Evolutionary conservation across 2,888 invertebrate genomes (phyloP).

Genomic region (Coelinius sp.): DNA sequence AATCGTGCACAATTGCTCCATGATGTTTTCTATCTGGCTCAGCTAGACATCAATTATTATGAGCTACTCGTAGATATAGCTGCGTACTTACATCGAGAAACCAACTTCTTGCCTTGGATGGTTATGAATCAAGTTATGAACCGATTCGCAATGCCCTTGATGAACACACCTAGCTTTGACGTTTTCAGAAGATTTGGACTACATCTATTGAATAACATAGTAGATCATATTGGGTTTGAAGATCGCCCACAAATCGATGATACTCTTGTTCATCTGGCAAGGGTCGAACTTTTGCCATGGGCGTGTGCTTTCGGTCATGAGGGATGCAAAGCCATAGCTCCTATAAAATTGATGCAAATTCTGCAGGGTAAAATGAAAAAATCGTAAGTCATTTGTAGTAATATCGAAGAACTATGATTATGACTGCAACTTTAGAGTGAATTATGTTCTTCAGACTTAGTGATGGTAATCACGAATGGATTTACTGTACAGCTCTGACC

Average conservation of each 20-base stretch:
- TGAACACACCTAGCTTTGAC: constrained; percentile 60
- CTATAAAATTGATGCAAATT: constrained; percentile 64
- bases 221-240: constrained; percentile 73
- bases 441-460: constrained; percentile 16
- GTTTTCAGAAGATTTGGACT: constrained; percentile 61
- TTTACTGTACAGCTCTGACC: constrained; percentile 29
- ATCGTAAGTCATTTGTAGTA: constrained; percentile 1
- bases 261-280: constrained; percentile 75
- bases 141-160: constrained; percentile 68
- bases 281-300: constrained; percentile 76
- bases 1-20: constrained; percentile 85
- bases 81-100: constrained; percentile 79
- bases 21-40: constrained; percentile 78
- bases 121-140: constrained; percentile 50
- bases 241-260: constrained; percentile 69
- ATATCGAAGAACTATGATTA: background rate
- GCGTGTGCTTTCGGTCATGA: constrained; percentile 78
- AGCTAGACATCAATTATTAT: constrained; percentile 16
- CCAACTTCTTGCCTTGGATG: constrained; percentile 86
- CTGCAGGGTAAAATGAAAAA: constrained; percentile 27
- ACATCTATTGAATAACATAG: constrained; percentile 71
- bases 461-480: constrained; percentile 3
- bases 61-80: constrained; percentile 28
- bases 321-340: constrained; percentile 75
- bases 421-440: background rate